A percentile compares a stretch with the other conserved stretches of the same genome.
These are phyloP conservation scores for Sphyrna mokarran DNA, from an alignment of 2,113 vertebrate genomes.

Conservation along the genomic window DNA sequence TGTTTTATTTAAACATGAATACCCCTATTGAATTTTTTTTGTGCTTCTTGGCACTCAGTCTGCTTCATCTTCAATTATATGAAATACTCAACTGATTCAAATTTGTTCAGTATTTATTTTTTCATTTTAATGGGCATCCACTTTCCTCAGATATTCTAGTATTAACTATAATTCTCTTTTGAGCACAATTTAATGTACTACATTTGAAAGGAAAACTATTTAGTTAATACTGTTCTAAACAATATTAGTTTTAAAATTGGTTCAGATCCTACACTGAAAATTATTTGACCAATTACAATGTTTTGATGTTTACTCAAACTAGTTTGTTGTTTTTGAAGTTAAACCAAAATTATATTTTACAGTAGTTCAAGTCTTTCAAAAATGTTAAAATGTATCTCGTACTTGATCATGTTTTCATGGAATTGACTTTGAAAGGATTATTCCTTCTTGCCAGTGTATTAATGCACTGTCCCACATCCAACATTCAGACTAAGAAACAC, in stretches of 20 bases:
- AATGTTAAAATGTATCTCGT: conserved; percentile 3
- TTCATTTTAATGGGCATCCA: neutral
- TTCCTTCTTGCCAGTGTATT: neutral
- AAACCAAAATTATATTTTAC: neutral
- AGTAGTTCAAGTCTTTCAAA: conserved; percentile 29
- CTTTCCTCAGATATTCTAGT: neutral
- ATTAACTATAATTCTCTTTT: neutral
- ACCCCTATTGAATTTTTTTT: neutral
- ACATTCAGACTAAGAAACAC: neutral
- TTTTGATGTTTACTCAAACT: neutral
- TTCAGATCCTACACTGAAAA: neutral
- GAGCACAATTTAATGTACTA: neutral
- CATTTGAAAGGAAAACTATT: neutral
- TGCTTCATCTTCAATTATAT: neutral
- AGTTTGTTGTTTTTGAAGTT: neutral
- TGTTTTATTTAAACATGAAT: neutral
- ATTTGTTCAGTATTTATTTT: neutral
- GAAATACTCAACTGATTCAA: neutral
- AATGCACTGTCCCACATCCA: neutral
- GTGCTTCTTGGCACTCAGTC: neutral
- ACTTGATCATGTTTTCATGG: conserved; percentile 14
- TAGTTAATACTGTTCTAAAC: neutral
- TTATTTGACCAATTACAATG: neutral
- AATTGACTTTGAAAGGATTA: conserved; percentile 37
- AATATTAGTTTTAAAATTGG: neutral